A percentile compares a stretch with the other conserved stretches of the same genome.
Evolutionary conservation across 2,888 invertebrate genomes (phyloP).

Genomic region (Lacanobia wlatinum): DNA sequence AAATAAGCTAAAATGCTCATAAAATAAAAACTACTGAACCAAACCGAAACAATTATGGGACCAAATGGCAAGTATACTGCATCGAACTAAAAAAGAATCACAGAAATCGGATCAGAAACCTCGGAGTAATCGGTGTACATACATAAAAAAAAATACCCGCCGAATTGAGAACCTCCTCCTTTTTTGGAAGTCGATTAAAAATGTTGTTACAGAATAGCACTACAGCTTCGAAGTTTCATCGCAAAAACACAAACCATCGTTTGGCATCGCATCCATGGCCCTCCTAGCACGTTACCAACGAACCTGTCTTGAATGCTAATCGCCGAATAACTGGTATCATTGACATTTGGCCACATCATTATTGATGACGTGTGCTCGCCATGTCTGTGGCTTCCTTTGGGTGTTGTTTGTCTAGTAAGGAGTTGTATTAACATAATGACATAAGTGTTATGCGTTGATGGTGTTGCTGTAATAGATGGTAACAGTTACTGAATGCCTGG

Average conservation of each 20-base stretch:
- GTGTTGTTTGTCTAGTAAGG: conserved; percentile 27
- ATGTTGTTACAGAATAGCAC: no score
- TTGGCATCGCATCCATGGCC: neutral
- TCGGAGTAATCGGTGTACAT: no score
- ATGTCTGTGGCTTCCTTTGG: conserved; percentile 27
- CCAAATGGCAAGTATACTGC: no score
- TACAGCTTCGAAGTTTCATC: no score
- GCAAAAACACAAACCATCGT: neutral
- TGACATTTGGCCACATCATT: conserved; percentile 36
- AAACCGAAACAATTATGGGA: no score
- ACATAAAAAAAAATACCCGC: no score
- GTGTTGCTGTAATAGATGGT: neutral
- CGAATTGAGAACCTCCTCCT: no score
- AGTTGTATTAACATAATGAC: conserved; percentile 33
- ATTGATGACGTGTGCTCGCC: conserved; percentile 31
- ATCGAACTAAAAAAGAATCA: no score
- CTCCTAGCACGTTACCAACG: neutral
- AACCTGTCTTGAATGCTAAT: conserved; percentile 31
- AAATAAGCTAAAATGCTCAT: no score
- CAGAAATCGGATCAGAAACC: no score
- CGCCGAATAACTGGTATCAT: conserved; percentile 25
- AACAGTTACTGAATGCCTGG: neutral
- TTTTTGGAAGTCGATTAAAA: no score
- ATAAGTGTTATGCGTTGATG: conserved; percentile 12
- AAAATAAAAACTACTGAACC: no score